A percentile compares a stretch with the other conserved stretches of the same genome.
phyloP scores from a whole-genome alignment of 2,113 vertebrate genomes.

The Xenus cinereus region DNA sequence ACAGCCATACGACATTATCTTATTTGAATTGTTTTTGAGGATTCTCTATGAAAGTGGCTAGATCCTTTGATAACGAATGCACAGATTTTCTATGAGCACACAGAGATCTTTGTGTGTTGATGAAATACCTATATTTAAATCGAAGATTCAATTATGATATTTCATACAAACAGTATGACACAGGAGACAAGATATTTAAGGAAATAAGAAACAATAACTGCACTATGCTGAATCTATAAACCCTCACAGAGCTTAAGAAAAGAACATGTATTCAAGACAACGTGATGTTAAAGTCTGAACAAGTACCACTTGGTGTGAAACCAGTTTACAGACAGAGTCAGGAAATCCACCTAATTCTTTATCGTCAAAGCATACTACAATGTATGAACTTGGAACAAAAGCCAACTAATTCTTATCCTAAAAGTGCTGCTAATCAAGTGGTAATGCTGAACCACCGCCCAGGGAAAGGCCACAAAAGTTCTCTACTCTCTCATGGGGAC shows the following conservation, averaged over 20 bases:
- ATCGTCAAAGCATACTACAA: background rate
- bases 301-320: background rate
- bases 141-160: background rate
- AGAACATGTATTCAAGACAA: background rate
- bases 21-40: background rate
- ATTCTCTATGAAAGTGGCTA: background rate
- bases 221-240: background rate
- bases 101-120: background rate
- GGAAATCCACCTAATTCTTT: background rate
- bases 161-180: background rate
- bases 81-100: background rate
- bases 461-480: background rate
- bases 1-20: background rate
- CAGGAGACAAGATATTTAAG: background rate
- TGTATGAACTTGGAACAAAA: background rate
- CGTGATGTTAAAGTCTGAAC: background rate
- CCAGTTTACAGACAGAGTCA: background rate
- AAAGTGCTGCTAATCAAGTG: background rate
- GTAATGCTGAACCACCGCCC: background rate
- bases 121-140: background rate
- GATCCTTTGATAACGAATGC: background rate
- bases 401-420: background rate
- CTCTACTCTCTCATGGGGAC: too few species aligned
- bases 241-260: background rate
- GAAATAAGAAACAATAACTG: background rate